Percentiles rank a stretch among this genome's conserved stretches.
These are phyloP conservation scores for Epinephelus awoara DNA, from an alignment of 2,797 vertebrate genomes.

Conservation along the genomic window DNA sequence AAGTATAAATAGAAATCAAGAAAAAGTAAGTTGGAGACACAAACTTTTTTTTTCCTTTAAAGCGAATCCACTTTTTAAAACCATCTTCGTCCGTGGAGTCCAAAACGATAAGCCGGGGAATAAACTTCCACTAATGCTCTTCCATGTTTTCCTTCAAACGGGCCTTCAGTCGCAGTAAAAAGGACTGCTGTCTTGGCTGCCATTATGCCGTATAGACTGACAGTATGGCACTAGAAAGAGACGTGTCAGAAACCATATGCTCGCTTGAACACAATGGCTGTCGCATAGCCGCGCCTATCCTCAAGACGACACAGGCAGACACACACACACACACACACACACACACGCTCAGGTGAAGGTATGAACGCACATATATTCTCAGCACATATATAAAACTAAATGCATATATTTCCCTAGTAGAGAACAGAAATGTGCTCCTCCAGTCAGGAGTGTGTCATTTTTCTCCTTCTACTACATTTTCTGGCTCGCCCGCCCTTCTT, in stretches of 20 bases:
- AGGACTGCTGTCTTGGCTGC: slow-evolving; percentile 82
- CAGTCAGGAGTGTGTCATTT: not conserved
- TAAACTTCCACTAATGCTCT: slow-evolving; percentile 80
- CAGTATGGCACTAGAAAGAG: slow-evolving; percentile 81
- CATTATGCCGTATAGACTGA: slow-evolving; percentile 77
- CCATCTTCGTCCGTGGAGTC: slow-evolving; percentile 74
- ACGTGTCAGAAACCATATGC: slow-evolving; percentile 82
- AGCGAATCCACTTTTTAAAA: slow-evolving; percentile 76
- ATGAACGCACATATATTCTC: slow-evolving; percentile 11
- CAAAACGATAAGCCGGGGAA: slow-evolving; percentile 77
- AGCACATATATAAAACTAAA: slow-evolving; percentile 9
- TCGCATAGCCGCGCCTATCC: slow-evolving; percentile 60
- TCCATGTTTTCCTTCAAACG: slow-evolving; percentile 82
- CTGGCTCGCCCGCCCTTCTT: slow-evolving; percentile 40
- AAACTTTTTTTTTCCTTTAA: slow-evolving; percentile 75
- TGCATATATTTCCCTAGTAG: not conserved
- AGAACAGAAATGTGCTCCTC: not conserved
- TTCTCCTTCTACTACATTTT: slow-evolving; percentile 21
- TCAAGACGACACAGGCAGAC: slow-evolving; percentile 69
- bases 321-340: slow-evolving; percentile 16
- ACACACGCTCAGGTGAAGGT: slow-evolving; percentile 33
- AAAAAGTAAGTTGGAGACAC: slow-evolving; percentile 71
- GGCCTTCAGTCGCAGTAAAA: slow-evolving; percentile 75
- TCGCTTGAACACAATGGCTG: slow-evolving; percentile 73
- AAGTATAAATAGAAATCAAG: slow-evolving; percentile 79